Percentiles rank a stretch among this genome's conserved stretches.
phyloP scores from a whole-genome alignment of 2,888 invertebrate genomes.

The Sinodicranocentrus sp. region DNA sequence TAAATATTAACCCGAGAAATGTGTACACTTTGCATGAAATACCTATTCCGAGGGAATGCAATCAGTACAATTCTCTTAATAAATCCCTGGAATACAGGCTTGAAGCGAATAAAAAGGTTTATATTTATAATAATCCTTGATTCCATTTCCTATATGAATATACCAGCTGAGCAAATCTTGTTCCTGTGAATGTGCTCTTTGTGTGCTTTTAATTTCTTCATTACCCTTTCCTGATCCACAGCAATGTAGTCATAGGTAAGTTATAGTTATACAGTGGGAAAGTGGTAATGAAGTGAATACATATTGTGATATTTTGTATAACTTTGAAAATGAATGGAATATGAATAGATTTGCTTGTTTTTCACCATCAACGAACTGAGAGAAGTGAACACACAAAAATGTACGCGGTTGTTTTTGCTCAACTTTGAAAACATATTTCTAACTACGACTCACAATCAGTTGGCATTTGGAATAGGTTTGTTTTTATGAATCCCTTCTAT shows the following conservation, averaged over 20 bases:
- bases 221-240: not conserved
- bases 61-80: not conserved
- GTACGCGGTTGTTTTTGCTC: too few species aligned
- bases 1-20: too few species aligned
- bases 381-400: too few species aligned
- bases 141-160: not conserved
- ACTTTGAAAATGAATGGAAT: conserved; percentile 16
- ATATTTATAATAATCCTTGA: not conserved
- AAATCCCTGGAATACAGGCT: not conserved
- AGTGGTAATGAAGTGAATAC: too few species aligned
- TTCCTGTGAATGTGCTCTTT: not conserved
- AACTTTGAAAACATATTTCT: too few species aligned
- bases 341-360: conserved; percentile 2
- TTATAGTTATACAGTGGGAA: too few species aligned
- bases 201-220: conserved; percentile 11
- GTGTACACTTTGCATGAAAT: too few species aligned
- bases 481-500: conserved; percentile 1
- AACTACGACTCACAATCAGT: too few species aligned
- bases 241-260: too few species aligned
- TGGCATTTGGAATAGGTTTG: too few species aligned
- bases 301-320: not conserved
- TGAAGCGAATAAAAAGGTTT: not conserved
- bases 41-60: conserved; percentile 1
- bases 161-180: not conserved
- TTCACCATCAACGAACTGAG: too few species aligned